phyloP scores from a whole-genome alignment of 2,113 vertebrate genomes.

The Eptesicus fuscus region DNA sequence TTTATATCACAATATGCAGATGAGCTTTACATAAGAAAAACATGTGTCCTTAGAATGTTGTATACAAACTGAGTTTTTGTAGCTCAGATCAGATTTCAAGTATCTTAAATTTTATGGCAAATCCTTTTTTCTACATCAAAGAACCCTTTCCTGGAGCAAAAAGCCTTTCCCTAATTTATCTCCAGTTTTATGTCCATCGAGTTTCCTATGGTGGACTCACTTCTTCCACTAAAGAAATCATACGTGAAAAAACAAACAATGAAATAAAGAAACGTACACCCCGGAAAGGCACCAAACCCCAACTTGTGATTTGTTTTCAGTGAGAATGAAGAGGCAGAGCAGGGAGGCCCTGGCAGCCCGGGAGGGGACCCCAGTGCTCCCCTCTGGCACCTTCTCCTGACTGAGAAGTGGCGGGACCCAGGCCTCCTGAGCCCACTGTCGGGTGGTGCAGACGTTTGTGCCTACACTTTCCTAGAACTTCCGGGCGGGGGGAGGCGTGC shows the following conservation, averaged over 20 bases:
- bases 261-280: neutral
- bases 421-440: neutral
- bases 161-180: neutral
- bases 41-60: neutral
- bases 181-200: neutral
- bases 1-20: neutral
- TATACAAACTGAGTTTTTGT: neutral
- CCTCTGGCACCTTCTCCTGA: neutral
- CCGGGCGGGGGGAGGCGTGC: accelerated
- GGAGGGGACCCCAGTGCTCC: neutral
- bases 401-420: neutral
- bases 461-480: neutral
- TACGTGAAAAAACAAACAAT: neutral
- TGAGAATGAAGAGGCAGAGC: neutral
- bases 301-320: neutral
- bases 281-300: neutral
- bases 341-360: neutral
- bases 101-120: conserved; percentile 35
- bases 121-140: conserved; percentile 37
- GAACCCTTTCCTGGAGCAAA: neutral
- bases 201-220: neutral
- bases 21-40: neutral
- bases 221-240: neutral
- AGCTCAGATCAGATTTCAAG: neutral
- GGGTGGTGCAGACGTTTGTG: accelerated